A percentile compares a stretch with the other conserved stretches of the same genome.
phyloP scores from a whole-genome alignment of 2,113 vertebrate species.

The Plotosus lineatus region DNA sequence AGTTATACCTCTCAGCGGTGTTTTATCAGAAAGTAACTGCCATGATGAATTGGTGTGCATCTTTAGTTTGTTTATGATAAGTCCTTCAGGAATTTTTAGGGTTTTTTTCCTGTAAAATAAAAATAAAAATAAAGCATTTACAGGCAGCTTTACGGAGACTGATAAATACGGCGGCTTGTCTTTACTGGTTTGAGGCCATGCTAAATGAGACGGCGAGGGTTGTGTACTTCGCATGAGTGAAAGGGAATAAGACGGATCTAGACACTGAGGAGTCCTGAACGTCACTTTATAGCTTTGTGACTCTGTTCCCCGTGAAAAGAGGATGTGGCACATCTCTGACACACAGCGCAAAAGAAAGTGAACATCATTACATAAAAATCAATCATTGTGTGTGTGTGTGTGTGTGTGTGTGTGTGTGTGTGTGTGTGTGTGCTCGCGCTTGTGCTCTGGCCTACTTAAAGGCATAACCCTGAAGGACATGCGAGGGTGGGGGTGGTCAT shows the following conservation, averaged over 20 bases:
- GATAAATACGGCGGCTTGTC: not conserved
- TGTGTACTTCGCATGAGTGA: not conserved
- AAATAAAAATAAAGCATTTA: not conserved
- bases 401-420: conserved; percentile 21
- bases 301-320: not conserved
- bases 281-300: conserved; percentile 5
- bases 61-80: not conserved
- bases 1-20: too few relatives aligned
- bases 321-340: conserved; percentile 19
- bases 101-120: not conserved
- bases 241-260: not conserved
- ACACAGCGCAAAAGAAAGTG: not conserved
- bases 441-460: conserved; percentile 56
- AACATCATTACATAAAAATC: conserved; percentile 44
- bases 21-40: too few relatives aligned
- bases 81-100: not conserved
- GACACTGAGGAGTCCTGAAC: not conserved
- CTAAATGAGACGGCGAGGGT: not conserved
- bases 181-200: not conserved
- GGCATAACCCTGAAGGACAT: conserved; percentile 62
- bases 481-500: too few relatives aligned
- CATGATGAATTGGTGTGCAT: not conserved
- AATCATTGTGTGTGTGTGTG: conserved; percentile 25
- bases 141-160: not conserved
- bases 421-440: conserved; percentile 8